These are phyloP conservation scores for Zaprionus ornatus DNA, from an alignment of 1,140 invertebrate species.

Conservation along the genomic window DNA sequence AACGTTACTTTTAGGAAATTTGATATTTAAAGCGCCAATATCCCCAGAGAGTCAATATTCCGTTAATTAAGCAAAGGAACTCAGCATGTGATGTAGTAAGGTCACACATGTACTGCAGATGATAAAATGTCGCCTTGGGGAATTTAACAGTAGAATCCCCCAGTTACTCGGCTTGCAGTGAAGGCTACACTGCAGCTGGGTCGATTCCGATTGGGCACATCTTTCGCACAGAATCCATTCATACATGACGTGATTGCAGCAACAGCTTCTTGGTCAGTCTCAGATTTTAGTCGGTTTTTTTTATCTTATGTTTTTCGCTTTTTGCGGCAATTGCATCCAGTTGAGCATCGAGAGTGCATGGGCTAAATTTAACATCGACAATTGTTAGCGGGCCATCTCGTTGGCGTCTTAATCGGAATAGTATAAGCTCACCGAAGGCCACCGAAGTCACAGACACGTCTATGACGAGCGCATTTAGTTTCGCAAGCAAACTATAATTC, in stretches of 20 bases:
- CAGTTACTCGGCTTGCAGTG: conserved; percentile 4
- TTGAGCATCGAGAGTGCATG: conserved; percentile 5
- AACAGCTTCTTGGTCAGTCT: conserved; percentile 14
- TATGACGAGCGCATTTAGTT: background rate
- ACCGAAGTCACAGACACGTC: background rate
- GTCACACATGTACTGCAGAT: conserved; percentile 4
- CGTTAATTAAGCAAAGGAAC: background rate
- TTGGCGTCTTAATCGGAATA: conserved; percentile 11
- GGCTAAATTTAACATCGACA: conserved; percentile 24
- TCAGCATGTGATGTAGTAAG: background rate
- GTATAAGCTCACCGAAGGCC: conserved; percentile 8
- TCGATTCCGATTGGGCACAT: conserved; percentile 8
- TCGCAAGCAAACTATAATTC: conserved; percentile 10
- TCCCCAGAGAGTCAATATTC: background rate
- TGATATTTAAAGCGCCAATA: background rate
- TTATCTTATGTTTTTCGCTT: background rate
- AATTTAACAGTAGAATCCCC: background rate
- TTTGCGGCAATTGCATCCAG: conserved; percentile 3
- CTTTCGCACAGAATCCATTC: conserved; percentile 7
- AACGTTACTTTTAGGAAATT: background rate
- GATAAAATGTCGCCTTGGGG: conserved; percentile 4
- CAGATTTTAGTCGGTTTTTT: conserved; percentile 9
- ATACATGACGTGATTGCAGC: conserved; percentile 8
- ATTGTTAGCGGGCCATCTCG: conserved; percentile 13
- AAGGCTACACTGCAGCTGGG: conserved; percentile 17